Base-by-base conservation (phyloP, 64 coral and sea anemone species). In the Dendronephthya gigantea region DNA sequence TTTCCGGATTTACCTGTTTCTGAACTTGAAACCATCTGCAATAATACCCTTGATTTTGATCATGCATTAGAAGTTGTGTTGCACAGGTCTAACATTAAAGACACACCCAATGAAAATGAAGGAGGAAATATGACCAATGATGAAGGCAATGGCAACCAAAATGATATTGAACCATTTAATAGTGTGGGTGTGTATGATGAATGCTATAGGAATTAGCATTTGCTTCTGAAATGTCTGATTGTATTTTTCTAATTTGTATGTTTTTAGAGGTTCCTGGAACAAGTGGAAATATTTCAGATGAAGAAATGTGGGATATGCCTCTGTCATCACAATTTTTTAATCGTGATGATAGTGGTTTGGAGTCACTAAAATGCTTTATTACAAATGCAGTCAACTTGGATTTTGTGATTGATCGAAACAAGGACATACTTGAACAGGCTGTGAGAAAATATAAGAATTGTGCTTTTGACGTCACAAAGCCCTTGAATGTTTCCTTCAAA, bases 401-500 rank as follows among this genome's bases (percentile, higher is more conserved):
- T 76, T 31, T 76, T 33, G 69, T 76, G 13, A 76, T 76, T 37
- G 69, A 76, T 37, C 7, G 69, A 4, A 76, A 76, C 69, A 76
- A 76, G 31, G 69, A 76, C 35, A 34, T 76, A 33, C 69, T 76
- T 76, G 69, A 76, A 37, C 69, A 76, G 35, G 69, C 69, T 15
- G 31, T 16, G 2, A 76, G 69, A 37, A 76, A 76, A 76, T 76
- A 76, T 76, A 76, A 76, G 35, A 76, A 76, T 30, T 31, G 7
- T 31, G 35, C 9, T 37, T 76, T 76, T 76, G 69, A 76, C 35
- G 69, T 76, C 31, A 34, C 69, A 76, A 76, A 30, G 35, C 69
- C n/a, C 25, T 76, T 76, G 35, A 76, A 76, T 37, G 69, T 76
- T 76, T 76, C 69, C 28, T 76, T 76, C 35, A 76, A 76, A 76